These are phyloP conservation scores for Actenoides hombroni DNA, from an alignment of 2,113 vertebrate species.

Conservation along the genomic window DNA sequence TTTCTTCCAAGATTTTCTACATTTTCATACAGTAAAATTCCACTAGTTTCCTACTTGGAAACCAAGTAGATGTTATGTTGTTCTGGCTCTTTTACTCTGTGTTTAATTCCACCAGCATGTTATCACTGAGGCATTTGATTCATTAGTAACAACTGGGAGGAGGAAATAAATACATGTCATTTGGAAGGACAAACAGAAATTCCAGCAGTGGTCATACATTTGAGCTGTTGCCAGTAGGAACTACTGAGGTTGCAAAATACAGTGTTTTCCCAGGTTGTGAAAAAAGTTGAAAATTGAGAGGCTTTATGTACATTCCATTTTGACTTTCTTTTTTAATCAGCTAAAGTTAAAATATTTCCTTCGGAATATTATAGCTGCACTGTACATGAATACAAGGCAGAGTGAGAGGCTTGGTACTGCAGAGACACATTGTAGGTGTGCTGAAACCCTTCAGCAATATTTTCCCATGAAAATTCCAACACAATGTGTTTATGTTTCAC, in stretches of 20 bases:
- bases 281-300: background rate
- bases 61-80: slow-evolving; percentile 4
- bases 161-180: slow-evolving; percentile 22
- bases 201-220: background rate
- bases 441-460: slow-evolving; percentile 13
- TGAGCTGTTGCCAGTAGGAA: slow-evolving; percentile 33
- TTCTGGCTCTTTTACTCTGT: background rate
- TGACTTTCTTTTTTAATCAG: background rate
- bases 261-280: background rate
- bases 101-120: slow-evolving; percentile 26
- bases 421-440: background rate
- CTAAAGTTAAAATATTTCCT: background rate
- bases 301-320: background rate
- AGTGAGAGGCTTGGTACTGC: background rate
- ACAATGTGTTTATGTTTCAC: slow-evolving; percentile 35
- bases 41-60: slow-evolving; percentile 5
- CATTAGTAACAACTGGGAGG: background rate
- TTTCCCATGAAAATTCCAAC: slow-evolving; percentile 42
- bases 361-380: background rate
- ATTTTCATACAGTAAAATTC: slow-evolving; percentile 8
- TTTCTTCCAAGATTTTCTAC: background rate
- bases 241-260: slow-evolving; percentile 43
- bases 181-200: slow-evolving; percentile 34
- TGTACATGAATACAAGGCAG: background rate
- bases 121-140: background rate